phyloP scores from a whole-genome alignment of 1,140 invertebrate species.

The Bombus balteatus region DNA sequence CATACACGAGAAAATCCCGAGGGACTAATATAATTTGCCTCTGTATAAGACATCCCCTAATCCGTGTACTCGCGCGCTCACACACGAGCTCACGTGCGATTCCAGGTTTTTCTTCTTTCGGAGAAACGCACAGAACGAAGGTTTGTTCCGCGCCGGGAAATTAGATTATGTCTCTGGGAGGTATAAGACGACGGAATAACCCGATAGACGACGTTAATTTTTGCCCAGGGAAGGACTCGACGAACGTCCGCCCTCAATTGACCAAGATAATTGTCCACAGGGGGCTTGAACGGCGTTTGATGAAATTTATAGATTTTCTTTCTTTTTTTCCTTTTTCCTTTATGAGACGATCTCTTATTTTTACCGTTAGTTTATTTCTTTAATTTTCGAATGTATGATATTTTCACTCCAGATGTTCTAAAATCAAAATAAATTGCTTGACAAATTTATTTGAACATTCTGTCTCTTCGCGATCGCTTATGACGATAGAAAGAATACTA shows the following conservation, averaged over 20 bases:
- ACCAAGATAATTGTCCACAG: not conserved
- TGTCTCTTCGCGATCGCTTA: not conserved
- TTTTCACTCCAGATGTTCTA: too few species aligned
- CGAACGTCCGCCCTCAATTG: not conserved
- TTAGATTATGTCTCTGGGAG: conserved; percentile 38
- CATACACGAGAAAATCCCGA: conserved; percentile 22
- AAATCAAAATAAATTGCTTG: too few species aligned
- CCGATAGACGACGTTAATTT: conserved; percentile 34
- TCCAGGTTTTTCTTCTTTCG: not conserved
- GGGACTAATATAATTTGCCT: conserved; percentile 49
- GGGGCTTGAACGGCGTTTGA: not conserved
- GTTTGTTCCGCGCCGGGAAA: conserved; percentile 34
- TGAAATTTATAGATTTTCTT: not conserved
- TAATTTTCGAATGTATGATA: too few species aligned
- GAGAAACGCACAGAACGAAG: conserved; percentile 26
- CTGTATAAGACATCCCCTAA: conserved; percentile 36
- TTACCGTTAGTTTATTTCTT: too few species aligned
- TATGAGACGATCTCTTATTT: not conserved
- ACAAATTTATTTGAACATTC: too few species aligned
- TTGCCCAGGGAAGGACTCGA: not conserved
- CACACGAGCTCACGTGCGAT: not conserved
- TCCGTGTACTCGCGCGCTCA: not conserved
- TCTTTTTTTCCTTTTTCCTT: not conserved
- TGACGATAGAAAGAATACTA: not conserved
- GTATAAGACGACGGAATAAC: conserved; percentile 20